These are phyloP conservation scores for Remorina albescens DNA, from an alignment of 2,797 vertebrate genomes.

Conservation along the genomic window DNA sequence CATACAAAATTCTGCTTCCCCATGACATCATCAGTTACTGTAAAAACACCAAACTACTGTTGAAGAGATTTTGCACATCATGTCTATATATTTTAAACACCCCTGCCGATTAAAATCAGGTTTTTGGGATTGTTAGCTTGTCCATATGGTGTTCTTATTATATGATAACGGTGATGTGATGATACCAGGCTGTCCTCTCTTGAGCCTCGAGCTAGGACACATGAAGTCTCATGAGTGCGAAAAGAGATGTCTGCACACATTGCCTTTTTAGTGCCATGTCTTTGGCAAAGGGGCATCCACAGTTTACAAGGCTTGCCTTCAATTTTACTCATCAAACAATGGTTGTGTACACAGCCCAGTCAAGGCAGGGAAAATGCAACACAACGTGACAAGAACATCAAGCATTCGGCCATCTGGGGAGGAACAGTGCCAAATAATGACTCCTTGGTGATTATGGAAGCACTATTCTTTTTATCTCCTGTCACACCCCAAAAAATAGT, in stretches of 20 bases:
- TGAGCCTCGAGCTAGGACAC: conserved; percentile 66
- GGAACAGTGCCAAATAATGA: conserved; percentile 81
- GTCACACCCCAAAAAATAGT: conserved; percentile 66
- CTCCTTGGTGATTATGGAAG: conserved; percentile 79
- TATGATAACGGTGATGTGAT: neutral
- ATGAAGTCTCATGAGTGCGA: conserved; percentile 72
- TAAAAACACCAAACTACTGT: neutral
- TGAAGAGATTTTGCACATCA: neutral
- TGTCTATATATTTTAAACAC: neutral
- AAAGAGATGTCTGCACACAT: conserved; percentile 75
- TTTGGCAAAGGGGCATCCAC: conserved; percentile 81
- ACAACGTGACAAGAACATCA: conserved; percentile 88
- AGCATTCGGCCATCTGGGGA: conserved; percentile 84
- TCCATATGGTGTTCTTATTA: no score
- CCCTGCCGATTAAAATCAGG: no score
- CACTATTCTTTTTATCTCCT: conserved; percentile 68
- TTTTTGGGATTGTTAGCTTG: no score
- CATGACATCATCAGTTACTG: no score
- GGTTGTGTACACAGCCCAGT: conserved; percentile 86
- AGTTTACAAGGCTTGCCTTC: conserved; percentile 87
- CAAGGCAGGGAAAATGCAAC: conserved; percentile 83
- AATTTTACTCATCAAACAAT: conserved; percentile 90
- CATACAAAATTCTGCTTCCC: no score
- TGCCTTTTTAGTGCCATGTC: conserved; percentile 80
- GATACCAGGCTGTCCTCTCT: conserved; percentile 26